phyloP scores from a whole-genome alignment of 2,888 invertebrate genomes.

The Helleia helle region DNA sequence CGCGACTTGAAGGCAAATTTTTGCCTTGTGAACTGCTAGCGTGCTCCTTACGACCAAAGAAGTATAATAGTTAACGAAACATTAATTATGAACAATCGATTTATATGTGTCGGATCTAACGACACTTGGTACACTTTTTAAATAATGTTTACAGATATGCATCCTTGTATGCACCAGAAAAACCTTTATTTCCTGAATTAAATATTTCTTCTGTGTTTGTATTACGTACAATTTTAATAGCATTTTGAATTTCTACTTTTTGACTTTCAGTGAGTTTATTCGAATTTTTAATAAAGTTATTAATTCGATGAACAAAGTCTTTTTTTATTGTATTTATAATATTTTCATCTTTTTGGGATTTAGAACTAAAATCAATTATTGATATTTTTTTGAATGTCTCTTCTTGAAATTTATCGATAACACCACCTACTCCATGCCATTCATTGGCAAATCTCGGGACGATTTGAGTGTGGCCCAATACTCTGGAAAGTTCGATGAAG shows the following conservation, averaged over 20 bases:
- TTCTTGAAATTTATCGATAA: background rate
- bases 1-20: no score
- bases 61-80: no score
- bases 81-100: no score
- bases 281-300: background rate
- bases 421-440: constrained; percentile 10
- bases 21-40: no score
- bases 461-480: constrained; percentile 9
- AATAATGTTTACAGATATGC: background rate
- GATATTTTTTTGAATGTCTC: background rate
- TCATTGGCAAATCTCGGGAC: constrained; percentile 7
- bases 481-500: constrained; percentile 1
- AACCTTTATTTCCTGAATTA: background rate
- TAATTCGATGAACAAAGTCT: background rate
- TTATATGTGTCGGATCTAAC: no score
- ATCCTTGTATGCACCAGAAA: background rate
- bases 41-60: no score
- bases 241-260: background rate
- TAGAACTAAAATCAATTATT: background rate
- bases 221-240: background rate
- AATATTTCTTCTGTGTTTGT: background rate
- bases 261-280: constrained; percentile 2
- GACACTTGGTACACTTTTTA: no score
- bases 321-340: constrained; percentile 6
- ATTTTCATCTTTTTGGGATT: background rate